A percentile compares a stretch with the other conserved stretches of the same genome.
Evolutionary conservation across 2,888 invertebrate genomes (phyloP).

Genomic region (Cyclophora punctaria): DNA sequence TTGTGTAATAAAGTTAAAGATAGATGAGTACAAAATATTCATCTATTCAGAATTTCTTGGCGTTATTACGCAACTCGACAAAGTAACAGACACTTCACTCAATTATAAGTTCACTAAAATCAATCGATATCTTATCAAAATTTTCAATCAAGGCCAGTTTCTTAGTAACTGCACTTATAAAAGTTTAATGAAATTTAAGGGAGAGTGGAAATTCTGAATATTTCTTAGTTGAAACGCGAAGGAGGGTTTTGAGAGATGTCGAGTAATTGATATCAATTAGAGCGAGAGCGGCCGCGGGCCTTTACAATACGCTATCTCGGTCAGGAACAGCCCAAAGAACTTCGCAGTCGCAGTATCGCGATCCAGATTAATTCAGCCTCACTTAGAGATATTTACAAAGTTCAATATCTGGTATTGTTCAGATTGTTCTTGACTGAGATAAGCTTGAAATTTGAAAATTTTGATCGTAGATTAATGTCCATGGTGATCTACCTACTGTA

Average conservation of each 20-base stretch:
- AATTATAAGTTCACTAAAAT: conserved; percentile 4
- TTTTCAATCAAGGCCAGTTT: no score
- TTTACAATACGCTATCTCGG: conserved; percentile 11
- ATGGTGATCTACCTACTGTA: no score
- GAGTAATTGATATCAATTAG: conserved; percentile 66
- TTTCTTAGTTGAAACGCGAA: conserved; percentile 37
- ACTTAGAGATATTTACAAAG: no score
- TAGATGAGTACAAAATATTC: neutral
- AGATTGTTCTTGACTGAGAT: no score
- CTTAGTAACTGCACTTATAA: conserved; percentile 19
- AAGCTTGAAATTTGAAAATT: no score
- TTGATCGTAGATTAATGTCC: no score
- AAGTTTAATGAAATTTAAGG: conserved; percentile 34
- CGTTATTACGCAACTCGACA: neutral
- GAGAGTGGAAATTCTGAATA: conserved; percentile 28
- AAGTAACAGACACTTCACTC: neutral
- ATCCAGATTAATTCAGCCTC: neutral
- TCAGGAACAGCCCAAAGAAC: conserved; percentile 32
- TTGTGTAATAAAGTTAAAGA: neutral
- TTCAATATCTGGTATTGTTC: no score
- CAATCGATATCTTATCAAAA: conserved; percentile 17
- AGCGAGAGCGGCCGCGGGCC: conserved; percentile 32
- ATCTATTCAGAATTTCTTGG: neutral
- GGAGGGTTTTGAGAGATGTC: conserved; percentile 45
- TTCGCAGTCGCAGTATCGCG: conserved; percentile 27